Evolutionary conservation across 2,797 vertebrate species (phyloP).

Genomic region (Chelidonichthys spinosus): DNA sequence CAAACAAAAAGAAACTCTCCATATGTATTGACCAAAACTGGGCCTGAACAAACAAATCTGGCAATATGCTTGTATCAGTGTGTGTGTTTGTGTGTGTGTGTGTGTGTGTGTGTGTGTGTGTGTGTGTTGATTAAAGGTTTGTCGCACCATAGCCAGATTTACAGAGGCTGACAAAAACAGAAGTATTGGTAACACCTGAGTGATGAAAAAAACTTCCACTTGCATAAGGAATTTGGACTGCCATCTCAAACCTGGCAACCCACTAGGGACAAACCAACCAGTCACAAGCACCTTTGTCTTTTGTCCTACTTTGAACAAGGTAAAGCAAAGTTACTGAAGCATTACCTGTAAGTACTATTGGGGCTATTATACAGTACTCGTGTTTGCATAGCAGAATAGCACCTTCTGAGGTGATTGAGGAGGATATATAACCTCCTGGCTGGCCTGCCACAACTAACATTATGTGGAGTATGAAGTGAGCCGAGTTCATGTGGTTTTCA

Average conservation of each 20-base stretch:
- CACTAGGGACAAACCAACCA: constrained; percentile 1
- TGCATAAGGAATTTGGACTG: not conserved
- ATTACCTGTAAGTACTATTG: not conserved
- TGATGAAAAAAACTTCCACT: not conserved
- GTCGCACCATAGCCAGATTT: not conserved
- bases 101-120: not conserved
- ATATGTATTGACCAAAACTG: constrained; percentile 7
- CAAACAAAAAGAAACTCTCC: not conserved
- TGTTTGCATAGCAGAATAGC: constrained; percentile 13
- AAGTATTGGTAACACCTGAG: not conserved
- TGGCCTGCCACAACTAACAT: not conserved
- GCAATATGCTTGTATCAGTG: not conserved
- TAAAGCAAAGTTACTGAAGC: not conserved
- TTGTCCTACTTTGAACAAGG: not conserved
- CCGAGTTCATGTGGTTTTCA: not conserved
- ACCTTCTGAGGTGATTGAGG: constrained; percentile 11
- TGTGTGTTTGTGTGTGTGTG: too few relatives aligned
- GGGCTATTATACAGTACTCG: not conserved
- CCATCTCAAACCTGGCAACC: constrained; percentile 3
- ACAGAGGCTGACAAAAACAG: not conserved
- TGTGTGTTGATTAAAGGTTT: constrained; percentile 13
- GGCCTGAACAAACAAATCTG: constrained; percentile 20
- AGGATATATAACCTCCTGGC: not conserved
- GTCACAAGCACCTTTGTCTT: not conserved
- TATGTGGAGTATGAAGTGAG: not conserved